phyloP scores from a whole-genome alignment of 2,113 vertebrate species.

The Cettia cetti region DNA sequence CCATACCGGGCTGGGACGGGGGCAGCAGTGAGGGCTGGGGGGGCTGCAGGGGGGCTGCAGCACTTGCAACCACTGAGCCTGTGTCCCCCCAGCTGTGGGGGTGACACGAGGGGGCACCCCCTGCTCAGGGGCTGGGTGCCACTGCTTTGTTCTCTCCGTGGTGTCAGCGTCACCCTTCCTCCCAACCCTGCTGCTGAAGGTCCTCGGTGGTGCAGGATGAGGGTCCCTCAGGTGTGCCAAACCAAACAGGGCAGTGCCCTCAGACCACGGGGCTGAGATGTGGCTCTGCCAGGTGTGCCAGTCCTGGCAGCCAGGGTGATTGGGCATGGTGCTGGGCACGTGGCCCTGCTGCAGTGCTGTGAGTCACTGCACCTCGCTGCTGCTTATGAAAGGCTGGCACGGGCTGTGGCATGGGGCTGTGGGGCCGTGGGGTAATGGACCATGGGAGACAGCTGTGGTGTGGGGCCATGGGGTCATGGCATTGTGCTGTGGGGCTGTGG shows the following conservation, averaged over 20 bases:
- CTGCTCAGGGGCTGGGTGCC: neutral
- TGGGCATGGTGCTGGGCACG: neutral
- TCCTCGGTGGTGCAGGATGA: accelerated
- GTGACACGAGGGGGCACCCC: neutral
- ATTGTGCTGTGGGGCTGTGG: accelerated
- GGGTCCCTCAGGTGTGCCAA: neutral
- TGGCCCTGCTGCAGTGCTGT: neutral
- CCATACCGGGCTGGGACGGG: accelerated
- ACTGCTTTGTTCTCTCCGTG: neutral
- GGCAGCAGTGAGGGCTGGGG: accelerated
- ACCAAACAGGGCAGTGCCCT: neutral
- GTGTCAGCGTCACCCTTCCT: neutral
- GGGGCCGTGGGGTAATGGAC: neutral
- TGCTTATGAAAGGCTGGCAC: neutral
- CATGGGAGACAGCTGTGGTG: neutral
- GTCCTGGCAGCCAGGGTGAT: neutral
- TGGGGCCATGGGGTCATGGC: accelerated
- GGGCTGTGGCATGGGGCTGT: neutral
- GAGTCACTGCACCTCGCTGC: neutral
- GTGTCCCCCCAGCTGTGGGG: accelerated
- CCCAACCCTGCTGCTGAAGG: accelerated
- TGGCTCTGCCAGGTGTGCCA: neutral
- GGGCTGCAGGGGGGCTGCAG: neutral
- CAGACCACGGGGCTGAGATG: accelerated
- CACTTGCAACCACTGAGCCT: no score